Evolutionary conservation across 2,888 invertebrate species (phyloP).

Genomic region (Drosophila neonasuta): DNA sequence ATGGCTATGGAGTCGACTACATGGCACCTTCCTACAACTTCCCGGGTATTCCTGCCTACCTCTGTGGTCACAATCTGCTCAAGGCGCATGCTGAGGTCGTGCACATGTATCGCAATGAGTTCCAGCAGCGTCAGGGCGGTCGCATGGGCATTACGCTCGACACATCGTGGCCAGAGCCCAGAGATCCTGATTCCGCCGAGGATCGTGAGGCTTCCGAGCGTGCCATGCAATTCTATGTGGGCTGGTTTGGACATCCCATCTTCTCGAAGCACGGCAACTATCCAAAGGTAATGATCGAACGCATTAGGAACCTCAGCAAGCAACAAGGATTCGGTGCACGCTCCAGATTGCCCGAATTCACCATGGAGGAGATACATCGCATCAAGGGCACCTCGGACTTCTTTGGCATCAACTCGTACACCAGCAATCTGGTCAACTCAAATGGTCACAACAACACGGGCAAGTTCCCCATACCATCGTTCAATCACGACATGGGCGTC

Average conservation of each 20-base stretch:
- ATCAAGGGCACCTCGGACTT: conserved; percentile 87
- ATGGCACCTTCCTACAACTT: conserved; percentile 85
- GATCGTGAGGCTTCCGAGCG: conserved; percentile 86
- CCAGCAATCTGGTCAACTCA: conserved; percentile 83
- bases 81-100: conserved; percentile 89
- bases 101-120: conserved; percentile 85
- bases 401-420: conserved; percentile 89
- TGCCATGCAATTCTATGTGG: conserved; percentile 85
- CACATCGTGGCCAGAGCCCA: conserved; percentile 85
- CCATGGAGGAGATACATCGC: conserved; percentile 84
- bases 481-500: conserved; percentile 85
- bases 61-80: conserved; percentile 88
- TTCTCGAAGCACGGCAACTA: conserved; percentile 86
- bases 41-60: conserved; percentile 86
- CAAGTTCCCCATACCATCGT: conserved; percentile 83
- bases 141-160: conserved; percentile 86
- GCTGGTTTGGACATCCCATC: conserved; percentile 88
- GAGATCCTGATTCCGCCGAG: conserved; percentile 82
- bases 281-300: conserved; percentile 85
- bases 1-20: conserved; percentile 84
- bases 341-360: conserved; percentile 86
- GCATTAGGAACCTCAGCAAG: conserved; percentile 84
- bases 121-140: conserved; percentile 84
- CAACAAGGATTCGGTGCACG: conserved; percentile 84
- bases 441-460: conserved; percentile 82